Base-by-base conservation (phyloP, 2,888 invertebrate genomes). In the Biston betularia region DNA sequence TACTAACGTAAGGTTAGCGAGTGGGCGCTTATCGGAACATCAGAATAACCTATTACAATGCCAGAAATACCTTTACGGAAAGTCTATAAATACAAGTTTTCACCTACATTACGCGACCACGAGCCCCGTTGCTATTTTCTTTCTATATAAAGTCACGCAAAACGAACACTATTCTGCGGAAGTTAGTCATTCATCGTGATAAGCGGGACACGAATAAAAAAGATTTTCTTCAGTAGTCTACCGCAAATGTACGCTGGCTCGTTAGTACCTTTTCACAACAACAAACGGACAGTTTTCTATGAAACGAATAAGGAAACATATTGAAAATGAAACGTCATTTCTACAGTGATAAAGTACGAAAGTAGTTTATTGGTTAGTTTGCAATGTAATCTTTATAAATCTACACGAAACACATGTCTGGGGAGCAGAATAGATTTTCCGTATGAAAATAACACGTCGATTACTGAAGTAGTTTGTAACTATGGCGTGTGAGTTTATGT, bases 71-170 rank as follows among this genome's bases (percentile, higher is more conserved):
- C 50, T 24, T 45, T 56, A 62, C 70, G 65, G 58, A 55, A 63
- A 63, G 10, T 44, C 54, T 52, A 49, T 69, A 58, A 71, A 68
- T 69, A 56, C 65, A 7, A 44, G 54, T 58, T 53, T 62, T 38
- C 44, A 66, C 64, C 65, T 69, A 68, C 52, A 65, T 63, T 49
- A 56, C 52, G 45, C 53, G 48, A 53, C 49, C 67, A 50, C 57
- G 46, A 60, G 40, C 56, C 60, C 63, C 63, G 63, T 63, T 66
- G 77, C 71, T 75, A 76, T 80, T 79, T 74, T 74, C 71, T 79
- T 74, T 74, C 71, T 75, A 69, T 70, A 70, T 63, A 70, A 62
- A 77, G 81, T 82, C 80, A 82, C 81, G 81, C 81, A 71, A 82
- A 74, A 77, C 69, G 73, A 75, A 74, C 73, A 74, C 73, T 76